phyloP scores from a whole-genome alignment of 2,113 vertebrate genomes.

The Prunella himalayana region DNA sequence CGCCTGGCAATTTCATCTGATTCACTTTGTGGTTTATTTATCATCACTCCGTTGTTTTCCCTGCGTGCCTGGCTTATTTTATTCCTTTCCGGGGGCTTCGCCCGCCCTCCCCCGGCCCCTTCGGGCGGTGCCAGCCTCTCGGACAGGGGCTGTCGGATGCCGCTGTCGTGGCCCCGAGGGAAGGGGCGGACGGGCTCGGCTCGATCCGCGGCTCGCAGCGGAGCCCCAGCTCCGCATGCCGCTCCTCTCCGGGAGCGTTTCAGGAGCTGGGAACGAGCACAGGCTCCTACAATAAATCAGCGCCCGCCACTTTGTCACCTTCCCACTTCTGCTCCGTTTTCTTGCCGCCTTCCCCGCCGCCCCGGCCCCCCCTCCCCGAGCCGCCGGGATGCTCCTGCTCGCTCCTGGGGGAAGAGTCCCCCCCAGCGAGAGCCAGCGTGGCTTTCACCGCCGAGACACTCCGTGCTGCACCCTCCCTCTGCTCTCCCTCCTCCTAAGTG shows the following conservation, averaged over 20 bases:
- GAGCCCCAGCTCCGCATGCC: not conserved
- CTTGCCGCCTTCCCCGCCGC: not conserved
- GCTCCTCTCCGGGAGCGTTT: constrained; percentile 71
- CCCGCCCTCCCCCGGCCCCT: not conserved
- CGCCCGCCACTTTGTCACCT: constrained; percentile 72
- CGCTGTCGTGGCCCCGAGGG: constrained; percentile 39
- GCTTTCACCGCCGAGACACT: not conserved
- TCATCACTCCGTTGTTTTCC: constrained; percentile 14
- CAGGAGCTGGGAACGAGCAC: constrained; percentile 86
- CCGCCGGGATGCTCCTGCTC: not conserved
- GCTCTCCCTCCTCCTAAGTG: constrained; percentile 15
- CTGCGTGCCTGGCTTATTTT: not conserved
- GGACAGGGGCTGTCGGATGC: constrained; percentile 60
- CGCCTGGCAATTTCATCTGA: not conserved
- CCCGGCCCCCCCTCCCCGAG: not conserved
- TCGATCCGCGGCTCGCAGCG: not conserved
- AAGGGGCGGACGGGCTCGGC: constrained; percentile 49
- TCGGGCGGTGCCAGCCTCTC: not conserved
- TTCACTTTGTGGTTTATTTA: not conserved
- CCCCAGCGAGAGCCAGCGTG: not conserved
- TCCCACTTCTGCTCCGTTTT: constrained; percentile 25
- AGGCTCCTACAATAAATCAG: constrained; percentile 82
- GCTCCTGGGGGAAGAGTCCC: not conserved
- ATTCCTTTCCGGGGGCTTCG: not conserved
- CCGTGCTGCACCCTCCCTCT: not conserved